Evolutionary conservation across 2,888 invertebrate species (phyloP), one percentile per base, ranked within the genome.

Genomic region (Lycaena phlaeas): DNA sequence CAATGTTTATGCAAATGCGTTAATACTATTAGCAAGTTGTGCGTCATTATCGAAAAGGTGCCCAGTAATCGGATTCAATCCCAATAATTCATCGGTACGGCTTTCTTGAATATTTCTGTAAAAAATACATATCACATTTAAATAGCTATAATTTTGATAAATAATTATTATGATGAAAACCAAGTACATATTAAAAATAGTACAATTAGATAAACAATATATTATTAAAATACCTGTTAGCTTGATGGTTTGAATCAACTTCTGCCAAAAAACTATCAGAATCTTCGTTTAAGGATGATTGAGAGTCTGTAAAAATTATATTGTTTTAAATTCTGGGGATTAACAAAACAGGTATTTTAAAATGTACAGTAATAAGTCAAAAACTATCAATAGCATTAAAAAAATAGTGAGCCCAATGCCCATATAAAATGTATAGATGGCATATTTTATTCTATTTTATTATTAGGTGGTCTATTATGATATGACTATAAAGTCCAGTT

Each of bases 201-300:
- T 25, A 15, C 5, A 29, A 18, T 29, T 2, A 7, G 17, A 27
- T 31, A 36, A 27, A 27, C 12, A 41, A 44, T 9, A 18, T 43
- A n/a, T n/a, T n/a, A n/a, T n/a, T n/a, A n/a, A n/a, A 46, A 56
- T 50, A 72, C 72, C 69, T 66, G 57, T 61, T 66, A 36, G 56
- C 62, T 18, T 57, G 48, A 25, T 62, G 64, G 52, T 71, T 64
- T 17, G 63, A 59, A 44, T 75, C 74, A 3, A 61, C 67, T 48
- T 82, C 82, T 31, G 69, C 81, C 25, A 75, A 73, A 37, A 81
- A 68, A 52, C 84, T 84, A 46, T 85, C 85, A 2, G 85, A 79
- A 53, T 86, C 84, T 34, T 85, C 86, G 49, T 85, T 86, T 17
- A 87, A 62, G 4, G 86, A 86, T 44, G 78, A 79, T 59, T 85